phyloP scores from a whole-genome alignment of 2,113 vertebrate genomes.

The Antennarius striatus region DNA sequence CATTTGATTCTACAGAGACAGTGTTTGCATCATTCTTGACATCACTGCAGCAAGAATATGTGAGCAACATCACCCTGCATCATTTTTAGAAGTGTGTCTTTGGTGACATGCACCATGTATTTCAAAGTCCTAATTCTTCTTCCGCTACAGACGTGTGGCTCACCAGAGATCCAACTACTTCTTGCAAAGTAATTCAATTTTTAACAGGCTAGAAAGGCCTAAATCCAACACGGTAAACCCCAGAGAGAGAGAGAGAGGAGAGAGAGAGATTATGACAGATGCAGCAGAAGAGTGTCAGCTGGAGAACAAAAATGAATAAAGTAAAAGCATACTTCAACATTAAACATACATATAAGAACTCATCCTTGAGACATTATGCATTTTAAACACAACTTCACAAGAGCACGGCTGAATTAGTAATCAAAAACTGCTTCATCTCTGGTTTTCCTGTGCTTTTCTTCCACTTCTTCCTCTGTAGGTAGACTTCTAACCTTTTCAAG shows the following conservation, averaged over 20 bases:
- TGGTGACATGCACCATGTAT: constrained; percentile 20
- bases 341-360: constrained; percentile 23
- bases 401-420: neutral
- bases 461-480: neutral
- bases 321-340: constrained; percentile 22
- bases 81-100: constrained; percentile 38
- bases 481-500: constrained; percentile 1
- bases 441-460: neutral
- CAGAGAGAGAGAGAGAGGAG: constrained; percentile 15
- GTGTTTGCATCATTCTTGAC: constrained; percentile 12
- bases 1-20: constrained; percentile 12
- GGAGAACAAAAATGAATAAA: constrained; percentile 30
- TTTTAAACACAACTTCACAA: constrained; percentile 15
- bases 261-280: neutral
- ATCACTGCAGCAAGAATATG: constrained; percentile 36
- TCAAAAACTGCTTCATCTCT: neutral
- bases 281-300: constrained; percentile 3
- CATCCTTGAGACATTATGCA: constrained; percentile 5
- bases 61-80: constrained; percentile 27
- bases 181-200: constrained; percentile 52
- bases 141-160: constrained; percentile 25
- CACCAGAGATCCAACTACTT: constrained; percentile 43
- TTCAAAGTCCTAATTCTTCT: constrained; percentile 34
- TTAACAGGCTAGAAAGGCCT: constrained; percentile 48
- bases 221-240: constrained; percentile 43